Percentiles rank a stretch among this genome's conserved stretches.
phyloP scores from a whole-genome alignment of 1,140 invertebrate genomes.

The Drosophila saltans region DNA sequence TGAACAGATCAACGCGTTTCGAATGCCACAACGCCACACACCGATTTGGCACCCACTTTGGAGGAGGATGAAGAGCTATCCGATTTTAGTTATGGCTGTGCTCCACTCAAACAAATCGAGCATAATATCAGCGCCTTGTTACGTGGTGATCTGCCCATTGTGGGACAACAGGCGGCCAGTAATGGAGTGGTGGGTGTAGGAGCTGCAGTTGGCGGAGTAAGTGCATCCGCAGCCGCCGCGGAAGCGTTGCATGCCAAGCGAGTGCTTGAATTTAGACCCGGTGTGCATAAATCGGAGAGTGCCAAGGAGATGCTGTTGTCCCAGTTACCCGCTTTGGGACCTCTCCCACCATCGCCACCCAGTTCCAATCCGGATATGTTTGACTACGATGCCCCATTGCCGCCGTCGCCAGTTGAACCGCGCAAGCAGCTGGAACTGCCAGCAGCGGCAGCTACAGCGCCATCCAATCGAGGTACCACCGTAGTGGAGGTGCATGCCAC shows the following conservation, averaged over 20 bases:
- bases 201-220: not conserved
- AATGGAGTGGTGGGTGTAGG: conserved; percentile 25
- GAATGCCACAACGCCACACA: conserved; percentile 79
- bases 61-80: conserved; percentile 87
- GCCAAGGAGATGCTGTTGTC: conserved; percentile 87
- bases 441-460: conserved; percentile 85
- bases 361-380: conserved; percentile 80
- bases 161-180: conserved; percentile 57
- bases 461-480: conserved; percentile 59
- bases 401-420: conserved; percentile 87
- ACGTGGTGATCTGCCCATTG: conserved; percentile 83
- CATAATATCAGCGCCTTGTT: conserved; percentile 86
- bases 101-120: conserved; percentile 86
- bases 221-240: conserved; percentile 42
- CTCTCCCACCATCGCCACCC: conserved; percentile 79
- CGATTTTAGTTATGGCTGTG: conserved; percentile 79
- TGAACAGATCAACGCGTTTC: conserved; percentile 62
- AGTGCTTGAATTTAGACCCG: conserved; percentile 82
- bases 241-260: conserved; percentile 70
- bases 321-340: conserved; percentile 79
- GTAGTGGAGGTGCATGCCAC: conserved; percentile 73
- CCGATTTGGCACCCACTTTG: conserved; percentile 84
- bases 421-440: conserved; percentile 84
- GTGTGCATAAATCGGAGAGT: conserved; percentile 88
- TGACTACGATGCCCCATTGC: conserved; percentile 87